Evolutionary conservation across 2,113 vertebrate genomes (phyloP).

Genomic region (Manacus vitellinus): DNA sequence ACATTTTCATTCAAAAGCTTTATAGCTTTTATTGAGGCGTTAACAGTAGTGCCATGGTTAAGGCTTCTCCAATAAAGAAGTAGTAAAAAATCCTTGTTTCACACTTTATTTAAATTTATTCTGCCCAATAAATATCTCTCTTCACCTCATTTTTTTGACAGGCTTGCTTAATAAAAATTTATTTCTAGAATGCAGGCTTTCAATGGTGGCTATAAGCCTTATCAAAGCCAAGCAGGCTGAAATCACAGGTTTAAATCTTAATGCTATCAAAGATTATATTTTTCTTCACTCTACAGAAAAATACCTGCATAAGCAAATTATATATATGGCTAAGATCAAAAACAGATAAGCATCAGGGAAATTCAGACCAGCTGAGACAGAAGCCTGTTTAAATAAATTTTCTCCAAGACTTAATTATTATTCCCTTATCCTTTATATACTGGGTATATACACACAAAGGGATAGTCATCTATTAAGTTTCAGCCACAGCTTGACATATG

Average conservation of each 20-base stretch:
- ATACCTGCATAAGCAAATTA: not conserved
- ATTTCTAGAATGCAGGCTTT: not conserved
- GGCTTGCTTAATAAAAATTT: not conserved
- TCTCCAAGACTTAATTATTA: not conserved
- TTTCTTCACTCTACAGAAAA: not conserved
- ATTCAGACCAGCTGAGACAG: not conserved
- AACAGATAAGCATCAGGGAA: not conserved
- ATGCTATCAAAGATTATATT: not conserved
- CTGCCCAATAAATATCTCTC: not conserved
- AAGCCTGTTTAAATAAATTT: not conserved
- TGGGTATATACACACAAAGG: not conserved
- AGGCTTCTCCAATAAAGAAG: not conserved
- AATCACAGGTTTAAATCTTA: not conserved
- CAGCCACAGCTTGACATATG: not conserved
- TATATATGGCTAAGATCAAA: not conserved
- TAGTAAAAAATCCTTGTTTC: not conserved
- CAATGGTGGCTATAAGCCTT: not conserved
- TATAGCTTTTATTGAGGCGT: not conserved
- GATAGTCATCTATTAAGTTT: not conserved
- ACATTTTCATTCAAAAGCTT: conserved; percentile 10
- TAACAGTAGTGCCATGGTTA: not conserved
- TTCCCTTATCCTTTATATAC: not conserved
- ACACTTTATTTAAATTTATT: conserved; percentile 10
- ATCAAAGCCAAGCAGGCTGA: not conserved
- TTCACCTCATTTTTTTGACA: not conserved